Conservation (phyloP, 2,113 vertebrate genomes). For the Odontophorus gujanensis region DNA sequence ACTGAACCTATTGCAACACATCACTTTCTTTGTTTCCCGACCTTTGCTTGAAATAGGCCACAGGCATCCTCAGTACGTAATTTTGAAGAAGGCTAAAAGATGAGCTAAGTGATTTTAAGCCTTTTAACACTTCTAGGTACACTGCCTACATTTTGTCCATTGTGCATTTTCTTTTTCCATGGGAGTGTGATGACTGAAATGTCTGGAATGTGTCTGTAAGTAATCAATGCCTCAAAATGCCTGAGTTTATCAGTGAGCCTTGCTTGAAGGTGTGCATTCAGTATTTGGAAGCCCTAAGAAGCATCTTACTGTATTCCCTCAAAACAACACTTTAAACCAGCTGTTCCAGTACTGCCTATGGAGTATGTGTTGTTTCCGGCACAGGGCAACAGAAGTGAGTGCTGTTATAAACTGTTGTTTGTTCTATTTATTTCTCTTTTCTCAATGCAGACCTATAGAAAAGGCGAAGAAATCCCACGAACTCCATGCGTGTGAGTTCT, state of each 20-base stretch:
- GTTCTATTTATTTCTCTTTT: not conserved
- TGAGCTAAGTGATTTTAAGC: slow-evolving; percentile 49
- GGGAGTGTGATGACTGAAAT: not conserved
- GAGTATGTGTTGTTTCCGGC: not conserved
- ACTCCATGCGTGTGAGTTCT: not conserved
- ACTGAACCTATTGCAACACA: not conserved
- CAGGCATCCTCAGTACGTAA: not conserved
- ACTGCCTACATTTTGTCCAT: slow-evolving; percentile 51
- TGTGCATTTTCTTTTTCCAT: not conserved
- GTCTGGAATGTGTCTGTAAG: slow-evolving; percentile 45
- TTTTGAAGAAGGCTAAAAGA: slow-evolving; percentile 25
- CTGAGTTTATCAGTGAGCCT: not conserved
- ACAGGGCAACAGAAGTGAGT: not conserved
- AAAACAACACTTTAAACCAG: not conserved
- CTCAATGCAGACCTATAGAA: not conserved
- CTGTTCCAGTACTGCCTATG: fast-evolving
- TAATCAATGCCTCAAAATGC: slow-evolving; percentile 10
- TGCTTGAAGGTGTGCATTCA: not conserved
- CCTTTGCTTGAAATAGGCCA: not conserved
- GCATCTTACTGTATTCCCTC: not conserved
- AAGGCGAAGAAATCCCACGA: not conserved
- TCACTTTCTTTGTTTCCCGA: not conserved
- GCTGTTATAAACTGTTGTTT: not conserved
- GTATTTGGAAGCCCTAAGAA: not conserved
- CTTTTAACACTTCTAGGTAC: slow-evolving; percentile 55